Conservation (phyloP, 2,113 vertebrate species). For the Odontesthes bonariensis region DNA sequence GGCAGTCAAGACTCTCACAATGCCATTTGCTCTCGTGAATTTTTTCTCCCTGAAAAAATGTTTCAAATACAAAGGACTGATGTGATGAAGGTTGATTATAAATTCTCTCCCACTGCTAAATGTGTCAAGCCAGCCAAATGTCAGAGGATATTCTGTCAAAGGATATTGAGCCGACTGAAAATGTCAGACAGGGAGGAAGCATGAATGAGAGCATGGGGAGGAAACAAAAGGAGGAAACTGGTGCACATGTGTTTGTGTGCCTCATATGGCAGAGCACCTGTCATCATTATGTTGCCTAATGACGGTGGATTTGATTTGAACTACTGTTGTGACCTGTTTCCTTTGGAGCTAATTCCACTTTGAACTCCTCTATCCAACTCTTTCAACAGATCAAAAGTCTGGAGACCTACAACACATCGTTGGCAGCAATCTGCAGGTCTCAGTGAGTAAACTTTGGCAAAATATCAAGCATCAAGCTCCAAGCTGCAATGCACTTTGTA, state of each 20-base stretch:
- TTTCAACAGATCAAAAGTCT: constrained; percentile 19
- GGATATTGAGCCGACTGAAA: constrained; percentile 76
- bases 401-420: not conserved
- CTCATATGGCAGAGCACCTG: constrained; percentile 38
- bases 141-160: constrained; percentile 76
- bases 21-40: constrained; percentile 37
- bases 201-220: constrained; percentile 34
- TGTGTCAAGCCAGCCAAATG: constrained; percentile 71
- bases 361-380: constrained; percentile 25
- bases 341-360: constrained; percentile 23
- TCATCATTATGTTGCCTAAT: constrained; percentile 32
- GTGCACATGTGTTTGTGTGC: constrained; percentile 31
- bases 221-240: constrained; percentile 50
- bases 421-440: constrained; percentile 35
- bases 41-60: constrained; percentile 32
- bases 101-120: constrained; percentile 67
- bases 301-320: constrained; percentile 13
- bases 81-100: constrained; percentile 62
- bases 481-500: constrained; percentile 1
- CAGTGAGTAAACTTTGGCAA: constrained; percentile 20
- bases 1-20: constrained; percentile 35
- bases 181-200: constrained; percentile 69
- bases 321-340: constrained; percentile 49
- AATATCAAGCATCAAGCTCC: constrained; percentile 20
- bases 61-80: constrained; percentile 52